phyloP scores from a whole-genome alignment of 2,797 vertebrate genomes.

The Champsocephalus gunnari region DNA sequence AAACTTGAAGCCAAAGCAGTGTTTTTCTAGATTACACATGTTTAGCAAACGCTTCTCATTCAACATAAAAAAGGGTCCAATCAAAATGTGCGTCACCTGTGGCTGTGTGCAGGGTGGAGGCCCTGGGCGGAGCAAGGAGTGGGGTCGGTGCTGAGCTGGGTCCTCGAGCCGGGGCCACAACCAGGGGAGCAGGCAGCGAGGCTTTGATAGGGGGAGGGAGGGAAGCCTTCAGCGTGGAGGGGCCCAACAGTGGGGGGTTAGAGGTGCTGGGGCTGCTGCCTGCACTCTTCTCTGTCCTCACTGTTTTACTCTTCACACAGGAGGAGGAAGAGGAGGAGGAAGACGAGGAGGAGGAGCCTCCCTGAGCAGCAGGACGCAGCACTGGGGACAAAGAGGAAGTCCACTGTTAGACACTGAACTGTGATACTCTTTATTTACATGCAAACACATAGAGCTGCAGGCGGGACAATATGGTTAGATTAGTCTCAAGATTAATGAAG shows the following conservation, averaged over 20 bases:
- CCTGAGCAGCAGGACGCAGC: conserved; percentile 69
- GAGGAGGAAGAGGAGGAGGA: conserved; percentile 51
- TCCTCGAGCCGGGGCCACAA: conserved; percentile 14
- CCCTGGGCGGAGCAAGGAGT: conserved; percentile 22
- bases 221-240: conserved; percentile 57
- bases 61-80: too few relatives aligned
- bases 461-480: too few relatives aligned
- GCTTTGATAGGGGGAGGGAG: conserved; percentile 62
- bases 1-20: too few relatives aligned
- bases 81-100: conserved; percentile 32
- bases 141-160: conserved; percentile 47
- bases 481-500: too few relatives aligned
- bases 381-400: conserved; percentile 59
- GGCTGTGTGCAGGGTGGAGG: conserved; percentile 21
- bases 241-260: conserved; percentile 39
- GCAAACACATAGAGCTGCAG: not conserved
- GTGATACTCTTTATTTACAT: not conserved
- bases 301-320: conserved; percentile 54
- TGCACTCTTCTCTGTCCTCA: conserved; percentile 43
- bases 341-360: conserved; percentile 43
- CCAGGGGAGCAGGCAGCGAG: conserved; percentile 51
- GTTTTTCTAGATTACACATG: too few relatives aligned
- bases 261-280: conserved; percentile 37
- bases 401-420: not conserved
- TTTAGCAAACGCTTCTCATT: too few relatives aligned